Evolutionary conservation across 2,888 invertebrate species (phyloP).

Genomic region (Lithophane leautieri): DNA sequence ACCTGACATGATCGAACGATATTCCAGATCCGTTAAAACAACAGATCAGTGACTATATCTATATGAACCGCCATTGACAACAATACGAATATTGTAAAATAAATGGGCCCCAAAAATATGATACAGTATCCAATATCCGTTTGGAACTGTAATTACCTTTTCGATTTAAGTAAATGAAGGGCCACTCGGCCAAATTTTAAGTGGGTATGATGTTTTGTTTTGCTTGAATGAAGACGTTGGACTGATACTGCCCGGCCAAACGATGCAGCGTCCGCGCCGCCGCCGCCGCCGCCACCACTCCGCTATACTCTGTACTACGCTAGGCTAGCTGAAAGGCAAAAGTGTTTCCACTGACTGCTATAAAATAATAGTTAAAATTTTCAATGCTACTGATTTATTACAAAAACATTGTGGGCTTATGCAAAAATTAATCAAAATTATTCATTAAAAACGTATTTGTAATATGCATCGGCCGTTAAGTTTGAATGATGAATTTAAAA

Average conservation of each 20-base stretch:
- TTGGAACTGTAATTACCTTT: not conserved
- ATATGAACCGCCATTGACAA: not conserved
- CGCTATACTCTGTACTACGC: too few relatives aligned
- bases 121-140: slow-evolving; percentile 9
- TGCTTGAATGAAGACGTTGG: too few relatives aligned
- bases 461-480: slow-evolving; percentile 15
- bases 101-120: not conserved
- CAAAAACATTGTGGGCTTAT: not conserved
- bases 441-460: slow-evolving; percentile 33
- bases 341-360: too few relatives aligned
- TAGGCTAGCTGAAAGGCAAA: too few relatives aligned
- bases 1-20: slow-evolving; percentile 35
- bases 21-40: slow-evolving; percentile 20
- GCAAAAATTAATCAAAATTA: slow-evolving; percentile 4
- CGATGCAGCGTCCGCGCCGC: too few relatives aligned
- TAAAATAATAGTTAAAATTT: not conserved
- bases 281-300: too few relatives aligned
- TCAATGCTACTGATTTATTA: not conserved
- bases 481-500: slow-evolving; percentile 39
- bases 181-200: too few relatives aligned
- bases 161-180: not conserved
- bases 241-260: too few relatives aligned
- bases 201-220: not conserved
- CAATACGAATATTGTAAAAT: slow-evolving; percentile 6
- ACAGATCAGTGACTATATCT: slow-evolving; percentile 2